Evolutionary conservation across 1,140 invertebrate species (phyloP).

Genomic region (Berghia stephanieae): DNA sequence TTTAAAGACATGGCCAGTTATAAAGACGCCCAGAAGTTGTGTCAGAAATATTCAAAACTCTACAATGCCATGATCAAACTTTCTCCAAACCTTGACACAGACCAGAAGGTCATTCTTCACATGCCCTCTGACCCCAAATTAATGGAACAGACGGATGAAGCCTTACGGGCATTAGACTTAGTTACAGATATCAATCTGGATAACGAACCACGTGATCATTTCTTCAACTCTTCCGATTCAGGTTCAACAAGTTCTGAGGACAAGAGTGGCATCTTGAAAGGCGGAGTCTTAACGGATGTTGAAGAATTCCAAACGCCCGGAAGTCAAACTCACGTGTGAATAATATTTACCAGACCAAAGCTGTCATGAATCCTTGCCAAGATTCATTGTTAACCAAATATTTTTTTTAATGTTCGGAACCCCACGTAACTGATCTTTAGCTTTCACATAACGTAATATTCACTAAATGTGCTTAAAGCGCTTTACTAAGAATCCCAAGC

Average conservation of each 20-base stretch:
- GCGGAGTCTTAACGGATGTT: slow-evolving; percentile 45
- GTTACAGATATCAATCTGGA: slow-evolving; percentile 57
- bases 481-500: too few species aligned
- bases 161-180: slow-evolving; percentile 50
- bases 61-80: slow-evolving; percentile 55
- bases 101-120: slow-evolving; percentile 51
- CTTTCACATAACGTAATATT: too few species aligned
- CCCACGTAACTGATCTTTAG: too few species aligned
- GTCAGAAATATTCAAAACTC: slow-evolving; percentile 46
- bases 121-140: slow-evolving; percentile 47
- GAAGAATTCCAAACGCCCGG: slow-evolving; percentile 27
- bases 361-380: neutral
- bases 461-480: too few species aligned
- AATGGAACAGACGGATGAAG: slow-evolving; percentile 39
- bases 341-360: neutral
- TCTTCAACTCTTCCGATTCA: slow-evolving; percentile 44
- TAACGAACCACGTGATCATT: slow-evolving; percentile 44
- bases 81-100: slow-evolving; percentile 53
- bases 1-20: slow-evolving; percentile 41
- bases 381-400: neutral
- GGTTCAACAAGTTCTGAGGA: slow-evolving; percentile 47
- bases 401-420: too few species aligned
- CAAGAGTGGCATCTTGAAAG: slow-evolving; percentile 24
- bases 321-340: slow-evolving; percentile 30
- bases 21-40: slow-evolving; percentile 49